Evolutionary conservation across 2,797 vertebrate genomes (phyloP).

Genomic region (Botia almorhae): DNA sequence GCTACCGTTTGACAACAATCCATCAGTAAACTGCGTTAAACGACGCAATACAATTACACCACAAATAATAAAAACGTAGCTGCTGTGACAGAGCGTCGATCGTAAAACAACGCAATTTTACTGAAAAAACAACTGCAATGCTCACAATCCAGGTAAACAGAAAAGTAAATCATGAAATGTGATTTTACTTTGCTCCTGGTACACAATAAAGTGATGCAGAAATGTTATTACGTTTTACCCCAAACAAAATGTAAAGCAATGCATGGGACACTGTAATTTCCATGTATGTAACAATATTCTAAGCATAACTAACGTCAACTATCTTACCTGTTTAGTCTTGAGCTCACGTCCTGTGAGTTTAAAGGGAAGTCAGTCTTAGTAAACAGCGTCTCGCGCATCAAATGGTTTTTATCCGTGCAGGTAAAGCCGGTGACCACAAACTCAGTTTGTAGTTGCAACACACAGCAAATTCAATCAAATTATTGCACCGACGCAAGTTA

Average conservation of each 20-base stretch:
- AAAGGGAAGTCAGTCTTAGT: slow-evolving; percentile 26
- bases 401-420: slow-evolving; percentile 12
- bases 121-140: neutral
- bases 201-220: neutral
- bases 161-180: too few relatives aligned
- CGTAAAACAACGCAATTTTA: neutral
- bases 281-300: neutral
- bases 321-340: slow-evolving; percentile 25
- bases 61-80: neutral
- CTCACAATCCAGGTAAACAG: neutral
- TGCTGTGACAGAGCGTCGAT: neutral
- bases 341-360: slow-evolving; percentile 13
- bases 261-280: neutral
- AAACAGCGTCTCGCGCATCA: neutral
- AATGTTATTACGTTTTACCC: neutral
- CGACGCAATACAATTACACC: neutral
- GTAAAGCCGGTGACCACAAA: slow-evolving; percentile 13
- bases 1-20: neutral
- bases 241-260: neutral
- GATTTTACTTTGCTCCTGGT: too few relatives aligned
- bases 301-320: neutral
- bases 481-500: neutral
- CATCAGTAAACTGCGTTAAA: neutral
- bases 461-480: neutral
- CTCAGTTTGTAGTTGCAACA: neutral